Evolutionary conservation across 2,888 invertebrate genomes (phyloP).

Genomic region (Dynastes tityus): DNA sequence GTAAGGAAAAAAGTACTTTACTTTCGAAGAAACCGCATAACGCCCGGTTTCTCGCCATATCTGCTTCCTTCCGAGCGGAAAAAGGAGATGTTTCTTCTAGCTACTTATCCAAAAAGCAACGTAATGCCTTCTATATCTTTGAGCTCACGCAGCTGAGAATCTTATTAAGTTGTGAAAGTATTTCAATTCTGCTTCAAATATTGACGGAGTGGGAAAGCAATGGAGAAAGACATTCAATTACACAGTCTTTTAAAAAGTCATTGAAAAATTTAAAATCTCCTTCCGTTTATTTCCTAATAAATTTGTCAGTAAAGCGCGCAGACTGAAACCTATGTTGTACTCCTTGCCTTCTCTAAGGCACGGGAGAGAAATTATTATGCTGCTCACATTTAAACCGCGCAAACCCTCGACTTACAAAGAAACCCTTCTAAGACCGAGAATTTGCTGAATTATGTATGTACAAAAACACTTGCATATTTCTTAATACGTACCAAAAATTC

Average conservation of each 20-base stretch:
- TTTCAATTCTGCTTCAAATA: not conserved
- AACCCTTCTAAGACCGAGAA: slow-evolving; percentile 12
- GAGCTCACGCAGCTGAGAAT: not conserved
- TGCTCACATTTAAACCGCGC: slow-evolving; percentile 7
- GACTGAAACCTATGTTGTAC: no score
- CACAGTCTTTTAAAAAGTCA: no score
- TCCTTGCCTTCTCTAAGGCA: not conserved
- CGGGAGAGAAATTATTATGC: slow-evolving; percentile 12
- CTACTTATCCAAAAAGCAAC: not conserved
- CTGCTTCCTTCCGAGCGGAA: not conserved
- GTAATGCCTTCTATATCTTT: not conserved
- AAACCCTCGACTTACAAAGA: not conserved
- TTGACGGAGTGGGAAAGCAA: no score
- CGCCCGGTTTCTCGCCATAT: not conserved
- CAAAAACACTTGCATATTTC: slow-evolving; percentile 1
- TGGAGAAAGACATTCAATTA: no score
- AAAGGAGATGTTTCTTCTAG: not conserved
- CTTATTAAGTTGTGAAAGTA: not conserved
- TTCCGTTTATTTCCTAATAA: no score
- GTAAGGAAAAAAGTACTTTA: slow-evolving; percentile 1
- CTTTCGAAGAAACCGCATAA: not conserved
- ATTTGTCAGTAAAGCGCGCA: no score
- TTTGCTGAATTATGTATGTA: not conserved
- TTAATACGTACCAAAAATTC: slow-evolving; percentile 5
- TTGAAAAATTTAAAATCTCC: no score